Conservation (phyloP, 2,797 vertebrate genomes). For the Pseudochirops cupreus region DNA sequence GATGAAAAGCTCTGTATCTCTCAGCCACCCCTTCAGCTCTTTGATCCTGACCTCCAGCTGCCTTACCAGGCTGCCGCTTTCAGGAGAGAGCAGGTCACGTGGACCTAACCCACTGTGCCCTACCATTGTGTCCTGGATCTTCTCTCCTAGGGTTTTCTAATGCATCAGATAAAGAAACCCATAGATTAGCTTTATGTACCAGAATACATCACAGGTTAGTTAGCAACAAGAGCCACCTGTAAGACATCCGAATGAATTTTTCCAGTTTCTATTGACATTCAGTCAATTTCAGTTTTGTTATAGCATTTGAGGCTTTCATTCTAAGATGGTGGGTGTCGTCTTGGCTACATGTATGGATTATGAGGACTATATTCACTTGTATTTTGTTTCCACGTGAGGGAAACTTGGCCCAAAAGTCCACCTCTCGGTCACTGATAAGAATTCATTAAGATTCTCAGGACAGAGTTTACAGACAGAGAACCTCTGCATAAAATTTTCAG, state of each 20-base stretch:
- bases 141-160: slow-evolving; percentile 92
- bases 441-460: slow-evolving; percentile 80
- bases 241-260: slow-evolving; percentile 50
- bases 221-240: slow-evolving; percentile 65
- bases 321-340: slow-evolving; percentile 43
- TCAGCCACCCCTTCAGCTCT: slow-evolving; percentile 97
- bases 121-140: slow-evolving; percentile 85
- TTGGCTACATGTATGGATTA: slow-evolving; percentile 35
- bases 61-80: slow-evolving; percentile 93
- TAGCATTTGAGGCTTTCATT: slow-evolving; percentile 51
- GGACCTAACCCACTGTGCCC: slow-evolving; percentile 85
- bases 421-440: slow-evolving; percentile 74
- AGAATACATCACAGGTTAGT: slow-evolving; percentile 71
- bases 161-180: slow-evolving; percentile 77
- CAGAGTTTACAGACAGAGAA: slow-evolving; percentile 77
- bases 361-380: slow-evolving; percentile 38
- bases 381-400: slow-evolving; percentile 58
- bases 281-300: slow-evolving; percentile 61
- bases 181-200: slow-evolving; percentile 81
- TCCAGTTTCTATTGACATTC: slow-evolving; percentile 61
- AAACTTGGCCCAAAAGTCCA: slow-evolving; percentile 72
- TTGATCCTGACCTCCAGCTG: slow-evolving; percentile 97
- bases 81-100: slow-evolving; percentile 92
- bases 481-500: slow-evolving; percentile 75
- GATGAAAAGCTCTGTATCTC: slow-evolving; percentile 98